phyloP scores from a whole-genome alignment of 2,888 invertebrate genomes.

The Machimus atricapillus region DNA sequence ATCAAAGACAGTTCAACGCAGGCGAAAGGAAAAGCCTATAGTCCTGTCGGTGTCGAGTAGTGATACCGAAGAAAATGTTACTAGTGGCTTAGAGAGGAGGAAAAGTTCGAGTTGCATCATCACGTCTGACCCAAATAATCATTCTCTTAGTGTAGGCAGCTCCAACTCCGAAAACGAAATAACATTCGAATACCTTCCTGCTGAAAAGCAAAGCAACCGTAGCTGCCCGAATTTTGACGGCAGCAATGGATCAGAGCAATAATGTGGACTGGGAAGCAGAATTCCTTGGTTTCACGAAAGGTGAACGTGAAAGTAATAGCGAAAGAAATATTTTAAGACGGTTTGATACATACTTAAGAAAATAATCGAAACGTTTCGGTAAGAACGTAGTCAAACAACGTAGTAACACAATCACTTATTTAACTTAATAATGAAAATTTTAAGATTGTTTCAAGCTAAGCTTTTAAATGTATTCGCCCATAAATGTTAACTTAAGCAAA shows the following conservation, averaged over 20 bases:
- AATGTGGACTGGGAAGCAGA: not conserved
- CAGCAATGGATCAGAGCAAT: not conserved
- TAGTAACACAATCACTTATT: not conserved
- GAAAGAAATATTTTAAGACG: not conserved
- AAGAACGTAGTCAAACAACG: not conserved
- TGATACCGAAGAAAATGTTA: slow-evolving; percentile 52
- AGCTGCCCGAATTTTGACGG: not conserved
- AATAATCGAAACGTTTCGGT: not conserved
- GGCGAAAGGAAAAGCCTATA: slow-evolving; percentile 67
- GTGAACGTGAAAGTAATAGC: slow-evolving; percentile 8
- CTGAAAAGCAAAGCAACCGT: not conserved
- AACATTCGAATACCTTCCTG: not conserved
- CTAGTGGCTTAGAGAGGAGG: slow-evolving; percentile 54
- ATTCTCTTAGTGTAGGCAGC: slow-evolving; percentile 46
- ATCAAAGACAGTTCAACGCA: slow-evolving; percentile 65
- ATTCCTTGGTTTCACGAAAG: slow-evolving; percentile 17
- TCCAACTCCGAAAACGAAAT: slow-evolving; percentile 33
- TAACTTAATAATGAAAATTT: not conserved
- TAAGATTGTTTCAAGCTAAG: not conserved
- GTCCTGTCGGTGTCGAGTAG: slow-evolving; percentile 49
- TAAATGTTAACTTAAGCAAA: not conserved
- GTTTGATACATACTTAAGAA: not conserved
- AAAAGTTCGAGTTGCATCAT: slow-evolving; percentile 53
- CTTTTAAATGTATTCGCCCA: not conserved
- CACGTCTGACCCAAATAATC: slow-evolving; percentile 47